A percentile compares a stretch with the other conserved stretches of the same genome.
Conservation (phyloP, 92 coral and sea anemone species). For the Muricea muricata region DNA sequence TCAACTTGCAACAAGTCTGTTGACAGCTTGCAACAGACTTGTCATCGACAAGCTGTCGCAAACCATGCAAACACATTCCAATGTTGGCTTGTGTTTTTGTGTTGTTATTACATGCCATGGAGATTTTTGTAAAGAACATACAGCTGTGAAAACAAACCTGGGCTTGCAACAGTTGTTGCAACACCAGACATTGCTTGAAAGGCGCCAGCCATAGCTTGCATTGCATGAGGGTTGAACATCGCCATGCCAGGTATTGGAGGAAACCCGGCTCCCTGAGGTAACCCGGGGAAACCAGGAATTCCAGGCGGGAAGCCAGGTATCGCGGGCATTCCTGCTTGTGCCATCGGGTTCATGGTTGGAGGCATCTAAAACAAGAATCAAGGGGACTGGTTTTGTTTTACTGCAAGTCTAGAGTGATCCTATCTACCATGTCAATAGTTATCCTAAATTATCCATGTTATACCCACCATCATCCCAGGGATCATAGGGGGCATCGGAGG, state of each 20-base stretch:
- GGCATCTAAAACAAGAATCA: conserved; percentile 8
- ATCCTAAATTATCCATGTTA: no score
- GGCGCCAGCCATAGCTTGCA: conserved; percentile 10
- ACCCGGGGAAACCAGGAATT: conserved; percentile 75
- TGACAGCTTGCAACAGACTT: no score
- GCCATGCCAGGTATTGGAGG: conserved; percentile 87
- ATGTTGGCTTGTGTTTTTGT: no score
- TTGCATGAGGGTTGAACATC: conserved; percentile 19
- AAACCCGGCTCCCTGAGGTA: conserved; percentile 66
- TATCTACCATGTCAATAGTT: no score
- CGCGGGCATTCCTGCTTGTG: conserved; percentile 71
- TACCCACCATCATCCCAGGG: conserved; percentile 42
- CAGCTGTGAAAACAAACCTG: conserved; percentile 63
- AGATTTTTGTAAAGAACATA: no score
- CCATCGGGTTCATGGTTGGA: conserved; percentile 40
- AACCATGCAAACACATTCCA: no score
- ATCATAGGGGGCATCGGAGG: conserved; percentile 49
- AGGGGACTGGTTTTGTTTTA: no score
- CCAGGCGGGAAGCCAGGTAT: conserved; percentile 70
- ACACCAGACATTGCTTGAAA: background rate
- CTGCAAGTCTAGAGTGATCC: no score
- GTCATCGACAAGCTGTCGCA: no score
- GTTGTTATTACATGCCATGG: no score
- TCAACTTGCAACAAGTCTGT: no score
- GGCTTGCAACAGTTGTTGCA: conserved; percentile 48